phyloP scores from a whole-genome alignment of 2,888 invertebrate genomes.

The Lasioglossum lativentre region DNA sequence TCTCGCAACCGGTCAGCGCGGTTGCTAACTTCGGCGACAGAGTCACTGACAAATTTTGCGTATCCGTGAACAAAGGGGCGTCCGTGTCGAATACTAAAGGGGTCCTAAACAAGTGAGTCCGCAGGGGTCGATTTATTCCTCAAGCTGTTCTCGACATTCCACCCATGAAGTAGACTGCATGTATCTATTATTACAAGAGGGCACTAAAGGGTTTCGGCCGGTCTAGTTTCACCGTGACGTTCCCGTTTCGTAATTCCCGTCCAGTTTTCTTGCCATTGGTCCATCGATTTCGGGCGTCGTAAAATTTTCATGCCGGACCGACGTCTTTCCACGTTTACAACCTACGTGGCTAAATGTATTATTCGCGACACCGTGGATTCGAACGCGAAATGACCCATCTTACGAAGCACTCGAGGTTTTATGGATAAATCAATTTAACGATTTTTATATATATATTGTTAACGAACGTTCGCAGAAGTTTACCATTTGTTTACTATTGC shows the following conservation, averaged over 20 bases:
- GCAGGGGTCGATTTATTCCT: slow-evolving; percentile 71
- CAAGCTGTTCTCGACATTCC: slow-evolving; percentile 65
- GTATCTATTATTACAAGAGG: slow-evolving; percentile 69
- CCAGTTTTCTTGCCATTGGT: slow-evolving; percentile 21
- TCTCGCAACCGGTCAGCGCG: slow-evolving; percentile 21
- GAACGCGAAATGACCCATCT: background rate
- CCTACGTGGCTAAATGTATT: slow-evolving; percentile 32
- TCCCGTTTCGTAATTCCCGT: slow-evolving; percentile 32
- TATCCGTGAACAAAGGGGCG: slow-evolving; percentile 72
- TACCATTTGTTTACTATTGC: background rate
- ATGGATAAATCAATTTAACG: background rate
- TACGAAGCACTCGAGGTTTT: background rate
- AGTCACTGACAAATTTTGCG: slow-evolving; percentile 75
- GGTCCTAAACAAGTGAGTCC: slow-evolving; percentile 71
- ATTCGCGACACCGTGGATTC: background rate
- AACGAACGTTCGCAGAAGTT: background rate
- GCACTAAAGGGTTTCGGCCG: slow-evolving; percentile 59
- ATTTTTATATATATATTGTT: background rate
- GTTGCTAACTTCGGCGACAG: slow-evolving; percentile 39
- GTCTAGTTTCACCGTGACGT: slow-evolving; percentile 25
- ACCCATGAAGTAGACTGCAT: slow-evolving; percentile 52
- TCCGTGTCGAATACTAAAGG: slow-evolving; percentile 60
- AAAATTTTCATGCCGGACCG: slow-evolving; percentile 38
- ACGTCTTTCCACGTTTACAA: background rate
- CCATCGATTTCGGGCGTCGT: slow-evolving; percentile 34